Base-by-base conservation (phyloP, 2,797 vertebrate genomes). In the Mormyrus hasselquistii region DNA sequence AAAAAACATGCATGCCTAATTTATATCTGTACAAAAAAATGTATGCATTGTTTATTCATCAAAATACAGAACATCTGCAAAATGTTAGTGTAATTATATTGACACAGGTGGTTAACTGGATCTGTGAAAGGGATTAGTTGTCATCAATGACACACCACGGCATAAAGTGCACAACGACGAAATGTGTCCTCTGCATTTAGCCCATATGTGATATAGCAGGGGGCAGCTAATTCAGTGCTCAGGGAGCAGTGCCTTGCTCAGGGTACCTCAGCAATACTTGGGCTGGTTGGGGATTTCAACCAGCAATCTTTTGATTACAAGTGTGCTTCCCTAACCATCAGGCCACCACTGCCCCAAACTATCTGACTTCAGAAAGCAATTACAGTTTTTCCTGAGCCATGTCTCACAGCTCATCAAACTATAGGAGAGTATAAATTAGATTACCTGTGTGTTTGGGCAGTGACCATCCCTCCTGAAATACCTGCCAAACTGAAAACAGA, bases 341-440 rank as follows among this genome's bases (percentile, higher is more conserved):
- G 57, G n/a, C 57, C 57, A 59, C 57, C n/a, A 22, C n/a, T 22
- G n/a, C 57, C n/a, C 7, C n/a, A 0, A 59, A 59, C 57, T 59
- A 25, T 59, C n/a, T 59, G 50, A 85, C 82, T 85, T 85, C 22
- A 85, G 82, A 85, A 52, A 52, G 82, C 76, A 82, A 82, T 82
- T 82, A 82, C 19, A 85, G 7, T 85, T 85, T 85, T 22, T 50
- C 41, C 16, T 47, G 76, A 82, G 19, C 16, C 38, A 50, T 5
- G n/a, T 22, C 82, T 85, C n/a, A 52, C 82, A 85, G 47, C 47
- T 50, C 82, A 85, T 85, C 47, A 85, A 25, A 52, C 49, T 50
- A 85, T 10, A 85, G 44, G 8, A 29, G 49, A 85, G 49, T 50
- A 85, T 85, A 25, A 85, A 85, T 85, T 84, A 84, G 9, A 84